Conservation (phyloP, 2,888 invertebrate genomes). For the Pseudeuparius sepicola region DNA sequence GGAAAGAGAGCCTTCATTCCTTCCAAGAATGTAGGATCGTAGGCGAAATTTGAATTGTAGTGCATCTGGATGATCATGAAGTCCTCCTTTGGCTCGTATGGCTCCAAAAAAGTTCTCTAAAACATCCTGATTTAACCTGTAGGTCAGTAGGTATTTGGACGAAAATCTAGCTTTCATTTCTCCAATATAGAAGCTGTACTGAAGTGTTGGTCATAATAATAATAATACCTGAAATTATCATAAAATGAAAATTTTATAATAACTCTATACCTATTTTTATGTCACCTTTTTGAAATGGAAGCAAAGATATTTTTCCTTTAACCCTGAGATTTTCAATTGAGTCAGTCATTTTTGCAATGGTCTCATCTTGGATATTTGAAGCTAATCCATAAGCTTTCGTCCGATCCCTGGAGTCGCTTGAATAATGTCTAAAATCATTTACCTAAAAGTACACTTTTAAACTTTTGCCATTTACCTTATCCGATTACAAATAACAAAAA, state of each 20-base stretch:
- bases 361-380: constrained; percentile 3
- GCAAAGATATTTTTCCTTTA: constrained; percentile 9
- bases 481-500: too few species aligned
- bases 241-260: too few species aligned
- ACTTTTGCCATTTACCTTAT: constrained; percentile 1
- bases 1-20: constrained; percentile 6
- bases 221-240: too few species aligned
- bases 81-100: background rate
- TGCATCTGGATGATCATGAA: too few species aligned
- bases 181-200: too few species aligned
- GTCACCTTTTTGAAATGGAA: constrained; percentile 3
- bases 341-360: constrained; percentile 7
- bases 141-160: too few species aligned
- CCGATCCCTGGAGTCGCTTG: background rate
- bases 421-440: constrained; percentile 5
- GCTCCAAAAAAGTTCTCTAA: too few species aligned
- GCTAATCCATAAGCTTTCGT: constrained; percentile 8
- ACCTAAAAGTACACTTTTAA: background rate
- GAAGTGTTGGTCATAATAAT: too few species aligned
- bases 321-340: constrained; percentile 5
- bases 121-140: too few species aligned
- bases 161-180: too few species aligned
- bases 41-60: constrained; percentile 1
- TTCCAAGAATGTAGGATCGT: background rate
- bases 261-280: constrained; percentile 4